Evolutionary conservation across 2,888 invertebrate genomes (phyloP).

Genomic region (Drosophila anomalata): DNA sequence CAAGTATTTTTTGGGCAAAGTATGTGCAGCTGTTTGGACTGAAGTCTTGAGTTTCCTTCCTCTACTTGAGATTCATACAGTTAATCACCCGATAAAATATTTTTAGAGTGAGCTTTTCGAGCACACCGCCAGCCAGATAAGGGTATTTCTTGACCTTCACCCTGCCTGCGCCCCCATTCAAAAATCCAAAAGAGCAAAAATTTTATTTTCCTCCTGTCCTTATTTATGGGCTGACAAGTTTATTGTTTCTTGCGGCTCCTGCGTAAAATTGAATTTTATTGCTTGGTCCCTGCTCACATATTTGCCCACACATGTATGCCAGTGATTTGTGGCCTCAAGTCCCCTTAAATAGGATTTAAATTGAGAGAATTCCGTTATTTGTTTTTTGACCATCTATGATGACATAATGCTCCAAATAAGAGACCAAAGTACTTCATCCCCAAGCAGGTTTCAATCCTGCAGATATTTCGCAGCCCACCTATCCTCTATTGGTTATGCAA

Average conservation of each 20-base stretch:
- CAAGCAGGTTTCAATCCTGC: conserved; percentile 16
- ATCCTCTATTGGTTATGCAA: conserved; percentile 23
- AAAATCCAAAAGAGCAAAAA: not conserved
- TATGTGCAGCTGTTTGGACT: conserved; percentile 14
- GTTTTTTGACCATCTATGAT: conserved; percentile 16
- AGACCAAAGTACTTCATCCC: not conserved
- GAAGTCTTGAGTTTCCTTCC: not conserved
- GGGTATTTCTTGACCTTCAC: conserved; percentile 9
- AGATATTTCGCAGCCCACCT: not conserved
- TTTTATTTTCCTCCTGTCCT: conserved; percentile 32
- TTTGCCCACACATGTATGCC: conserved; percentile 7
- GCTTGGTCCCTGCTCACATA: conserved; percentile 1
- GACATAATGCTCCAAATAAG: conserved; percentile 41
- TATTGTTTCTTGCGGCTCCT: conserved; percentile 27
- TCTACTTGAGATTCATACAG: conserved; percentile 2
- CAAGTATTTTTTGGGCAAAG: conserved; percentile 9
- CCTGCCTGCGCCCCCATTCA: not conserved
- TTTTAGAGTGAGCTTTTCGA: conserved; percentile 12
- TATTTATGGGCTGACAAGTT: conserved; percentile 43
- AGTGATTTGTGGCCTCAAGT: conserved; percentile 16
- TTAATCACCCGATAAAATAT: conserved; percentile 19
- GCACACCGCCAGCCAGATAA: conserved; percentile 14
- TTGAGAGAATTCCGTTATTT: not conserved
- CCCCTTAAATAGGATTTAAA: conserved; percentile 10
- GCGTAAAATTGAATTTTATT: conserved; percentile 50